Evolutionary conservation across 2,888 invertebrate species (phyloP).

Genomic region (Elysia crispata): DNA sequence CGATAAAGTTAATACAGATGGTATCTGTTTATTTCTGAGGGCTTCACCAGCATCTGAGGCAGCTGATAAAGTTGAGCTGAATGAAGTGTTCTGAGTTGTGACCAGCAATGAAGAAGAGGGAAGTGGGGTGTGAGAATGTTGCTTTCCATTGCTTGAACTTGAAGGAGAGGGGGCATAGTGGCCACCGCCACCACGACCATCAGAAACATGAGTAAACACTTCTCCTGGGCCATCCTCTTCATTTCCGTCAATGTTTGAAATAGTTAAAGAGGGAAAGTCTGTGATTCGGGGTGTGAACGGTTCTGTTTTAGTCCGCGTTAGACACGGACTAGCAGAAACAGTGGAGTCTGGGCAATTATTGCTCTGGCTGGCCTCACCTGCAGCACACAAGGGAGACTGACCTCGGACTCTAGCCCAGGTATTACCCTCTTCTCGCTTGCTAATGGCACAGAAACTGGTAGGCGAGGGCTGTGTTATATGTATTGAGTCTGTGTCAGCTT

Average conservation of each 20-base stretch:
- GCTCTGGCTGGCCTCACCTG: background rate
- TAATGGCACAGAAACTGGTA: too few relatives aligned
- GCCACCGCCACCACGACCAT: conserved; percentile 4
- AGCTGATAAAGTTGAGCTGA: background rate
- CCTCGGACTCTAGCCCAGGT: conserved; percentile 31
- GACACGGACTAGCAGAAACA: conserved; percentile 10
- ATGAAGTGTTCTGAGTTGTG: too few relatives aligned
- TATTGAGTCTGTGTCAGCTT: too few relatives aligned
- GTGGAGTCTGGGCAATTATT: conserved; percentile 48
- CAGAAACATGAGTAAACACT: conserved; percentile 41
- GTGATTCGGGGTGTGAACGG: conserved; percentile 51
- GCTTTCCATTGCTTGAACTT: conserved; percentile 42
- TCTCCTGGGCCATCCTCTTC: conserved; percentile 45
- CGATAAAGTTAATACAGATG: background rate
- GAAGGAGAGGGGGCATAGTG: conserved; percentile 30
- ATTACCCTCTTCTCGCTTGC: conserved; percentile 27
- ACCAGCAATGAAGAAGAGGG: too few relatives aligned
- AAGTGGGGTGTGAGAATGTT: background rate
- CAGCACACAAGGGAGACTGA: background rate
- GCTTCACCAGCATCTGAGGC: background rate
- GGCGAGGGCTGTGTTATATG: too few relatives aligned
- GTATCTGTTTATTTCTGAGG: background rate
- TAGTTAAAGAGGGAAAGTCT: conserved; percentile 22
- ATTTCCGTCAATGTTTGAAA: conserved; percentile 13
- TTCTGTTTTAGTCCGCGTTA: conserved; percentile 48